phyloP scores from a whole-genome alignment of 1,140 invertebrate species.

The Sitobion miscanthi region DNA sequence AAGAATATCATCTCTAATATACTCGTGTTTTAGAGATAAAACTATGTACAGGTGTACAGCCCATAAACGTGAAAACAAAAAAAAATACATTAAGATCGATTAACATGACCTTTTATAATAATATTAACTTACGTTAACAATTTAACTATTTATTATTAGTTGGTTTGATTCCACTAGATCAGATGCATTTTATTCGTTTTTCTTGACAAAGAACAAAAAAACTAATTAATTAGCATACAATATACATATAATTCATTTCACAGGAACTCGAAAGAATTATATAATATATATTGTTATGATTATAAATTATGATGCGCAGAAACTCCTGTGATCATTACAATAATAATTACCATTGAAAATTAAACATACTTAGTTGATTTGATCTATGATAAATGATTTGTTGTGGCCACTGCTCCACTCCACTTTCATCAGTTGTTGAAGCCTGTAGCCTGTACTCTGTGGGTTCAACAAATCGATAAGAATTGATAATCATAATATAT shows the following conservation, averaged over 20 bases:
- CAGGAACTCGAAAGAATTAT: neutral
- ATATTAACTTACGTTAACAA: neutral
- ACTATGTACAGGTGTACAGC: neutral
- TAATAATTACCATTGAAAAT: neutral
- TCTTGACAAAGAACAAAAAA: neutral
- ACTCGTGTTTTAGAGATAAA: neutral
- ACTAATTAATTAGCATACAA: neutral
- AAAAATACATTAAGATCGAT: neutral
- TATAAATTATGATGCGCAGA: neutral
- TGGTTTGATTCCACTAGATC: neutral
- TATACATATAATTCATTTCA: neutral
- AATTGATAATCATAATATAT: too few relatives aligned
- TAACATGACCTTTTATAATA: neutral
- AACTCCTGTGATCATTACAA: neutral
- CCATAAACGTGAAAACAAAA: neutral
- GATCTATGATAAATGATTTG: neutral
- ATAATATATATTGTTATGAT: neutral
- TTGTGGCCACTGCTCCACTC: neutral
- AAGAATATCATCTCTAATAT: neutral
- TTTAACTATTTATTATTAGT: neutral
- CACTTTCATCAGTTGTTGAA: too few relatives aligned
- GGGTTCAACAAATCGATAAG: too few relatives aligned
- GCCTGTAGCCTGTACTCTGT: too few relatives aligned
- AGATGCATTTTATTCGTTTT: neutral
- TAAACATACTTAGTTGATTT: neutral